Conservation (phyloP, 2,888 invertebrate genomes). For the Eupithecia vulgata region DNA sequence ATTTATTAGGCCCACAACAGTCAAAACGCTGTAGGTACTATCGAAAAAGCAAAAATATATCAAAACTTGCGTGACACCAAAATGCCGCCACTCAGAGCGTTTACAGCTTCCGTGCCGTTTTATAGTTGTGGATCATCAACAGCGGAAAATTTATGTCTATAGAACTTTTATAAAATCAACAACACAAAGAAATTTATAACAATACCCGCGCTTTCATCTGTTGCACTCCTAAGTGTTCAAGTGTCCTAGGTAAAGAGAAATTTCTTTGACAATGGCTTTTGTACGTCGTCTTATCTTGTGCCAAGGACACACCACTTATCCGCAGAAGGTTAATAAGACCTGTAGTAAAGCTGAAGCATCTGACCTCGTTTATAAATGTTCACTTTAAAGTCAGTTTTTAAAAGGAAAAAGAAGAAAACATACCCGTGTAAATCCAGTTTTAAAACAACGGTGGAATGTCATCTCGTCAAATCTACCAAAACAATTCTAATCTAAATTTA, state of each 20-base stretch:
- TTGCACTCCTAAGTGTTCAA: neutral
- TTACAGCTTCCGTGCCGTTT: neutral
- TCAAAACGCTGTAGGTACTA: neutral
- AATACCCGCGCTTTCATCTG: neutral
- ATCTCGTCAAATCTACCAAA: conserved; percentile 18
- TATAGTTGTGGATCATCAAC: neutral
- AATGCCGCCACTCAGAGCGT: neutral
- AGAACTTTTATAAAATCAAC: neutral
- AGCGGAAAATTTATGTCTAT: neutral
- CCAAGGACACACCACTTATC: conserved; percentile 3
- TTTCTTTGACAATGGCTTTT: neutral
- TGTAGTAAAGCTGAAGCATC: neutral
- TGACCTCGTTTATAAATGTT: conserved; percentile 7
- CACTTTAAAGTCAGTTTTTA: neutral
- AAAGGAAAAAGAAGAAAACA: neutral
- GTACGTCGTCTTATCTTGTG: neutral
- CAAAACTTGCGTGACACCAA: neutral
- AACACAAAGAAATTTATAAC: neutral
- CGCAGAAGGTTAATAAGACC: neutral
- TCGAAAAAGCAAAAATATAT: neutral
- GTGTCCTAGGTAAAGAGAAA: neutral
- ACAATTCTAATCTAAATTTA: conserved; percentile 31
- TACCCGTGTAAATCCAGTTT: neutral
- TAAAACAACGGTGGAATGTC: conserved; percentile 11
- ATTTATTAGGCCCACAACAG: too few relatives aligned